Conservation (phyloP, 2,888 invertebrate genomes). For the Agriopis marginaria region DNA sequence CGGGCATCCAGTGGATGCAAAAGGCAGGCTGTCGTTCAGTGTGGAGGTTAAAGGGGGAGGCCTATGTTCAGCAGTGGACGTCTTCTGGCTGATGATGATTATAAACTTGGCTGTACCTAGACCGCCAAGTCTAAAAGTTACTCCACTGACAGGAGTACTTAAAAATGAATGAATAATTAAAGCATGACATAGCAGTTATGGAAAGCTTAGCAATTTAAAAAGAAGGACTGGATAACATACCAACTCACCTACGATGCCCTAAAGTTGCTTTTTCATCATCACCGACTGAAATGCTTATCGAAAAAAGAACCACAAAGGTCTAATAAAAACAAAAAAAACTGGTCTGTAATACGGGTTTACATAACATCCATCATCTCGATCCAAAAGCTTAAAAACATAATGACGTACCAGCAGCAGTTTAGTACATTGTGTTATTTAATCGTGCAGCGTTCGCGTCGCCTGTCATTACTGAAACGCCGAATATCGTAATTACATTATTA, state of each 20-base stretch:
- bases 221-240: not conserved
- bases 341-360: slow-evolving; percentile 30
- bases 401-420: slow-evolving; percentile 48
- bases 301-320: too few relatives aligned
- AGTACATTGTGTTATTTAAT: slow-evolving; percentile 66
- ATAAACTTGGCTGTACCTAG: too few relatives aligned
- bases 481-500: slow-evolving; percentile 84
- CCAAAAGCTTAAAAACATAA: slow-evolving; percentile 58
- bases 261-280: not conserved
- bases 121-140: too few relatives aligned
- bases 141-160: too few relatives aligned
- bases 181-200: too few relatives aligned
- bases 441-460: slow-evolving; percentile 58
- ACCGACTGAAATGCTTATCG: not conserved
- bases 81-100: too few relatives aligned
- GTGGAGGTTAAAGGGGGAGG: too few relatives aligned
- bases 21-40: too few relatives aligned
- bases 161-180: too few relatives aligned
- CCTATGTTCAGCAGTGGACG: too few relatives aligned
- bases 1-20: too few relatives aligned
- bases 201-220: too few relatives aligned
- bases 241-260: not conserved
- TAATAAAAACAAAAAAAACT: slow-evolving; percentile 6
- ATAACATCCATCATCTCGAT: slow-evolving; percentile 41
- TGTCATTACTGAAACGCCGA: slow-evolving; percentile 77